Conservation (phyloP, 2,888 invertebrate species). For the Synanthedon tipuliformis region DNA sequence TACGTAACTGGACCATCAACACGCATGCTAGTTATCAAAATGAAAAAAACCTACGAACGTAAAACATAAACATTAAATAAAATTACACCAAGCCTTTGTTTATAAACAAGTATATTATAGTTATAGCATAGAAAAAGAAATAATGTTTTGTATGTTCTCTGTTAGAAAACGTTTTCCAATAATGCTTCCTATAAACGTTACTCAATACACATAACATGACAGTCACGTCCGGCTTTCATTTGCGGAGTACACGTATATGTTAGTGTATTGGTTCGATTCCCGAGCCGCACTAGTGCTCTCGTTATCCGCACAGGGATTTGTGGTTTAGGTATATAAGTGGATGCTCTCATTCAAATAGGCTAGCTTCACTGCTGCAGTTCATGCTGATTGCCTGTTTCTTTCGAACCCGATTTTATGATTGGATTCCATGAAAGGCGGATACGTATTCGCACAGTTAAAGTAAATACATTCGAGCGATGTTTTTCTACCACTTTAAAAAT, state of each 20-base stretch:
- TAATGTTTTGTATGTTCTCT: neutral
- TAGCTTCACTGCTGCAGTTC: conserved; percentile 14
- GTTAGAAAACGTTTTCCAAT: neutral
- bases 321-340: conserved; percentile 14
- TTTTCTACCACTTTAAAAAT: too few species aligned
- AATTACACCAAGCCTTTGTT: too few species aligned
- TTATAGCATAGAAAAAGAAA: too few species aligned
- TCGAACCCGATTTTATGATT: neutral
- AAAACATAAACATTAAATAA: too few species aligned
- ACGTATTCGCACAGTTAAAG: too few species aligned
- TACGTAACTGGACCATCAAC: too few species aligned
- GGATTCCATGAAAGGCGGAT: too few species aligned
- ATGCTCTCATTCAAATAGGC: conserved; percentile 35
- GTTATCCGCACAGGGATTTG: conserved; percentile 29
- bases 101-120: too few species aligned
- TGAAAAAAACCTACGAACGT: too few species aligned
- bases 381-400: neutral
- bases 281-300: conserved; percentile 16
- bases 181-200: neutral
- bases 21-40: too few species aligned
- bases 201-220: conserved; percentile 8
- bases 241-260: conserved; percentile 21
- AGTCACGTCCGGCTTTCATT: conserved; percentile 33
- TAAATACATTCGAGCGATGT: too few species aligned
- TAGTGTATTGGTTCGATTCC: conserved; percentile 18